These are phyloP conservation scores for Bursaphelenchus okinawaensis DNA, from an alignment of 2,888 invertebrate genomes.

Conservation along the genomic window DNA sequence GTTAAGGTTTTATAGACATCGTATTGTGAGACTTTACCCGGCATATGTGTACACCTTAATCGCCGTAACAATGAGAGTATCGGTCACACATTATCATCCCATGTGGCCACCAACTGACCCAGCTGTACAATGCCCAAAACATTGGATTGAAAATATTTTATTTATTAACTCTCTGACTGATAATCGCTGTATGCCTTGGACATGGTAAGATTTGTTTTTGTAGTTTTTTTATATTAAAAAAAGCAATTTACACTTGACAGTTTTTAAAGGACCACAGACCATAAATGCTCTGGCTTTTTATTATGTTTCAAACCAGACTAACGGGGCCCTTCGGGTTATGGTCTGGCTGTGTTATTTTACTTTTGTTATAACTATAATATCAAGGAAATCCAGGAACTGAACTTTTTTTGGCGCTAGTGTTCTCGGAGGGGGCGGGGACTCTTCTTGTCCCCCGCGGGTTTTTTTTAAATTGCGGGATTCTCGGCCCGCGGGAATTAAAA, in stretches of 20 bases:
- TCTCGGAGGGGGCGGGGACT: no score
- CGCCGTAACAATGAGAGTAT: constrained; percentile 50
- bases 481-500: background rate
- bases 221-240: background rate
- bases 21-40: constrained; percentile 55
- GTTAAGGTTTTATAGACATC: constrained; percentile 55
- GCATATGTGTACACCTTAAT: constrained; percentile 55
- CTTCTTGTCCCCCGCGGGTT: no score
- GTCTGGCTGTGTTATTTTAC: no score
- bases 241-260: no score
- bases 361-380: no score
- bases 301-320: no score
- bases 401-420: no score
- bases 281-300: no score
- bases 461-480: no score
- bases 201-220: constrained; percentile 39
- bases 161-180: constrained; percentile 34
- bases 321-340: no score
- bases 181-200: constrained; percentile 57
- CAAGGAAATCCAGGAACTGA: no score
- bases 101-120: constrained; percentile 58
- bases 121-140: constrained; percentile 53
- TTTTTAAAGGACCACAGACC: no score
- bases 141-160: constrained; percentile 42
- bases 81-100: constrained; percentile 53